These are phyloP conservation scores for Glyptemys insculpta DNA, from an alignment of 2,797 vertebrate species.

Conservation along the genomic window DNA sequence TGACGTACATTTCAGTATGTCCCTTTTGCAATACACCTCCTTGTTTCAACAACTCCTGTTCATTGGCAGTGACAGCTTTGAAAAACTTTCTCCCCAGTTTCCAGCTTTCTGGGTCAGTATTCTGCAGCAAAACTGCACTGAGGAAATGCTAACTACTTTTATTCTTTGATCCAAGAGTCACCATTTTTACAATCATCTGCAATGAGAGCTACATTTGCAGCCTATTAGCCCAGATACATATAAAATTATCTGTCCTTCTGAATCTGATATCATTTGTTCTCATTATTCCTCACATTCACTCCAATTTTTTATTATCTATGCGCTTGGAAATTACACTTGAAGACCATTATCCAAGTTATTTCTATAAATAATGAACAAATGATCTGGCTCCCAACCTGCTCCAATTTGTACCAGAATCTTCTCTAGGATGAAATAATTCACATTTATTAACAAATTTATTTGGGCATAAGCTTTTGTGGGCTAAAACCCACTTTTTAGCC, in stretches of 20 bases:
- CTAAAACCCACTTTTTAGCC: too few relatives aligned
- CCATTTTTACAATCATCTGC: not conserved
- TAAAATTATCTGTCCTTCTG: not conserved
- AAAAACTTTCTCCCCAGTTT: not conserved
- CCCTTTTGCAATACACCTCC: too few relatives aligned
- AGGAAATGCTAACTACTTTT: not conserved
- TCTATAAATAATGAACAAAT: not conserved
- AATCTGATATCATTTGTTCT: not conserved
- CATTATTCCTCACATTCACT: not conserved
- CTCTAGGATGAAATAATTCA: not conserved
- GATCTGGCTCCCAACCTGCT: too few relatives aligned
- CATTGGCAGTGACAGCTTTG: not conserved
- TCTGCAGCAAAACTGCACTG: not conserved
- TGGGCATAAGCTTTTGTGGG: too few relatives aligned
- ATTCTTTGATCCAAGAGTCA: accelerated
- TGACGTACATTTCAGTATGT: not conserved
- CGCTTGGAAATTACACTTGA: not conserved
- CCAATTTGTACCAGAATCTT: accelerated
- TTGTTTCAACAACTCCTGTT: not conserved
- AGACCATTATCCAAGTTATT: accelerated
- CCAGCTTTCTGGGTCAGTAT: not conserved
- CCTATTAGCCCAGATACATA: not conserved
- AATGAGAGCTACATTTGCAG: not conserved
- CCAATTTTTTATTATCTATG: not conserved
- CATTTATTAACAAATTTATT: not conserved